These are phyloP conservation scores for Stenolophus ochropezus DNA, from an alignment of 2,888 invertebrate species.

Conservation along the genomic window DNA sequence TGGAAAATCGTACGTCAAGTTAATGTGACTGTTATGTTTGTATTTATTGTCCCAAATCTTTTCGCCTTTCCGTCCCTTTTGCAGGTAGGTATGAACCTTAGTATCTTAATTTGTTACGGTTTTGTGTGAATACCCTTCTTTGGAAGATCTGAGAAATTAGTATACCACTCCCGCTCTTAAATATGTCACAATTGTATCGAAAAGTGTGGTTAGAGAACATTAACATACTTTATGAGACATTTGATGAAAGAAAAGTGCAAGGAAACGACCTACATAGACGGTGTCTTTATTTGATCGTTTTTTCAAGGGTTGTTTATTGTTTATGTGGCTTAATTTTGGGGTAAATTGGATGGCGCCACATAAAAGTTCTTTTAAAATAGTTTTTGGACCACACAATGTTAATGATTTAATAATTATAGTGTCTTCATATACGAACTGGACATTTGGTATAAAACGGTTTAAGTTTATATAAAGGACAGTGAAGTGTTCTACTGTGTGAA, in stretches of 20 bases:
- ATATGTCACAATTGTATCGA: slow-evolving; percentile 8
- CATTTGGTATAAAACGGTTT: no score
- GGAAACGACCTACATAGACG: background rate
- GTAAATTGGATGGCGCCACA: slow-evolving; percentile 15
- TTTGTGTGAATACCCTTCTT: no score
- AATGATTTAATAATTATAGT: no score
- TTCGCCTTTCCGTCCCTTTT: background rate
- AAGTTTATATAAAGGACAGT: no score
- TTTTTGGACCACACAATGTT: background rate
- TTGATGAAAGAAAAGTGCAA: slow-evolving; percentile 12
- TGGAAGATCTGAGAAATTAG: slow-evolving; percentile 58
- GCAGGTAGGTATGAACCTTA: slow-evolving; percentile 13
- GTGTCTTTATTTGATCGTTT: slow-evolving; percentile 4
- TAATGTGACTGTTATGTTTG: slow-evolving; percentile 21
- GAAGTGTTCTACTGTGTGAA: no score
- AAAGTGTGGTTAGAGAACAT: slow-evolving; percentile 47
- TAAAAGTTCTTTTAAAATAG: background rate
- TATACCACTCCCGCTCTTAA: slow-evolving; percentile 48
- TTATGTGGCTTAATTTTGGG: slow-evolving; percentile 64
- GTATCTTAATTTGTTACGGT: no score
- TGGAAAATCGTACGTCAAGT: slow-evolving; percentile 35
- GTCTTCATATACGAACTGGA: no score
- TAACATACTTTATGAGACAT: slow-evolving; percentile 48
- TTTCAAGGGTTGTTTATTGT: slow-evolving; percentile 61
- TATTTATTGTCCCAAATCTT: background rate